Percentiles rank a stretch among this genome's conserved stretches.
phyloP scores from a whole-genome alignment of 2,888 invertebrate species.

The Limulus polyphemus region DNA sequence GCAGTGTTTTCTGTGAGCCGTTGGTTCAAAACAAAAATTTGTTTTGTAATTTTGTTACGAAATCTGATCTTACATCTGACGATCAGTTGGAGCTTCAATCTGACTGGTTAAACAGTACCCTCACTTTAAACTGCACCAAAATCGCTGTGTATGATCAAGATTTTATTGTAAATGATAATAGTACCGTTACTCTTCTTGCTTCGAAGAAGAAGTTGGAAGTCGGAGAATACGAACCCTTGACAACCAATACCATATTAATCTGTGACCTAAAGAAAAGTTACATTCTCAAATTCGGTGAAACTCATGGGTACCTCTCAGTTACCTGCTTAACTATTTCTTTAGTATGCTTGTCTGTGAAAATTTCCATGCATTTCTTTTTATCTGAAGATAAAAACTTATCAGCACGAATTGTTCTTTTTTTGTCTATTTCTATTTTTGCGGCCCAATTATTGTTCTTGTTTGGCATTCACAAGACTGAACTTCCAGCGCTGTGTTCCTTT shows the following conservation, averaged over 20 bases:
- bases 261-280: neutral
- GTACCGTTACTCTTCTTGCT: conserved; percentile 1
- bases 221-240: conserved; percentile 2
- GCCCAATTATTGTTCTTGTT: conserved; percentile 31
- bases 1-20: conserved; percentile 12
- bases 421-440: conserved; percentile 29
- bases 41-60: too few species aligned
- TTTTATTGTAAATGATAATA: conserved; percentile 3
- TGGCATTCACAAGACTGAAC: conserved; percentile 12
- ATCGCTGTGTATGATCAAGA: neutral
- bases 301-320: conserved; percentile 23
- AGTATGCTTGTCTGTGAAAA: conserved; percentile 26
- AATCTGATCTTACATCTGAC: too few species aligned
- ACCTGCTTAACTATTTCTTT: conserved; percentile 29
- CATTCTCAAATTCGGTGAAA: conserved; percentile 3
- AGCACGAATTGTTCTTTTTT: conserved; percentile 29
- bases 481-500: conserved; percentile 18
- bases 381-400: conserved; percentile 30
- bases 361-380: conserved; percentile 28
- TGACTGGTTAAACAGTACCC: neutral
- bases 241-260: neutral
- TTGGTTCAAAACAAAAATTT: too few species aligned
- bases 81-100: too few species aligned
- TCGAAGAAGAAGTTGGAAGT: neutral
- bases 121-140: neutral